Conservation (phyloP, 2,888 invertebrate genomes). For the Trilocha varians region DNA sequence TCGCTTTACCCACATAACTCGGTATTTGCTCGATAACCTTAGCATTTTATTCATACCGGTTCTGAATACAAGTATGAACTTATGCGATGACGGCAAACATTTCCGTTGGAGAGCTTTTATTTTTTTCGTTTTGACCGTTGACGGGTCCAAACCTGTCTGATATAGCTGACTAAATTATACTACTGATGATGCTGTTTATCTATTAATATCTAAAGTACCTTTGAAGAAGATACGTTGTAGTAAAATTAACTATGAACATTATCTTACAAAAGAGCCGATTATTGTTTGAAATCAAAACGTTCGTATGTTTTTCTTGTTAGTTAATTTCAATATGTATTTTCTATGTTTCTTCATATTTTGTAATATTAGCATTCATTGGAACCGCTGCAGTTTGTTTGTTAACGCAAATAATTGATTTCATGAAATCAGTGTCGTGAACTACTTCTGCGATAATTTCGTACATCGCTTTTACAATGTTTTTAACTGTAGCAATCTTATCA, state of each 20-base stretch:
- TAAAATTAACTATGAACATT: background rate
- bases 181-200: conserved; percentile 29
- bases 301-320: too few relatives aligned
- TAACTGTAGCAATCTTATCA: too few relatives aligned
- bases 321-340: too few relatives aligned
- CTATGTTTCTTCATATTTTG: too few relatives aligned
- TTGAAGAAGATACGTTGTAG: background rate
- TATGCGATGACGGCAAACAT: conserved; percentile 42
- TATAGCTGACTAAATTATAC: conserved; percentile 34
- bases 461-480: too few relatives aligned
- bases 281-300: too few relatives aligned
- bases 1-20: background rate
- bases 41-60: conserved; percentile 35
- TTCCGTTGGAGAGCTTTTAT: conserved; percentile 45
- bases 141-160: conserved; percentile 51
- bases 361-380: too few relatives aligned
- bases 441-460: too few relatives aligned
- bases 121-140: conserved; percentile 27
- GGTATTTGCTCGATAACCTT: background rate
- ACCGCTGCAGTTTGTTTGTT: too few relatives aligned
- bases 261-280: too few relatives aligned
- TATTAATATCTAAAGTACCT: conserved; percentile 13
- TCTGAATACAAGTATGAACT: conserved; percentile 36
- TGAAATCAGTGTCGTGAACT: too few relatives aligned
- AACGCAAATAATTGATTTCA: too few relatives aligned